Evolutionary conservation across 2,888 invertebrate species (phyloP), one percentile per base, ranked within the genome.

Genomic region (Elmis aenea): DNA sequence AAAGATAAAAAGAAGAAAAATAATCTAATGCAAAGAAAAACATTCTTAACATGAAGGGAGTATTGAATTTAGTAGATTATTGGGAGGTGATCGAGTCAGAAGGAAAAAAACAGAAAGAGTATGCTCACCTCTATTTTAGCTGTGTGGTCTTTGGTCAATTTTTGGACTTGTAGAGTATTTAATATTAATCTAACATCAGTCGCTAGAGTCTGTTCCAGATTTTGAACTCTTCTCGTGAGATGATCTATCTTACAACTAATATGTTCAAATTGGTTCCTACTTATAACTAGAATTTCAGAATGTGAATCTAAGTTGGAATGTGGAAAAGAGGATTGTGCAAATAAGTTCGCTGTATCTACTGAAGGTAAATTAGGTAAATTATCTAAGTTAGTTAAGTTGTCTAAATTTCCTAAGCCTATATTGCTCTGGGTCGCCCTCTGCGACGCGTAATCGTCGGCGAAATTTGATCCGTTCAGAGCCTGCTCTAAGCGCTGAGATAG

Each of bases 151-250:
- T 51, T 45, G 13, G 30, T 38, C 12, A 23, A 18, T 20, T 48
- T 48, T 27, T 51, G 50, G 33, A 46, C 42, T 43, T 61, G 61
- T 48, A 68, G 48, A 38, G 66, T 44, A 32, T 54, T 50, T 47
- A 88, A 69, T 44, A 89, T 87, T 46, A 79, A 73, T 48, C 82
- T 77, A 50, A 89, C 80, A 60, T 89, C 87, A 5, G 77, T 70
- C 12, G 82, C 80, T 55, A 89, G 76, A 18, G 81, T 80, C 43
- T 75, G 76, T 62, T 89, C 87, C 54, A 89, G 68, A 29, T 79
- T 73, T 26, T 81, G 78, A 48, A 89, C 76, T 50, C 79, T 77
- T 58, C 77, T 74, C 55, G 78, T 75, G 42, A 86, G 68, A 55
- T 81, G 78, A 54, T 85, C 85, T 59, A 86, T 73, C 55, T 83